Evolutionary conservation across 2,797 vertebrate species (phyloP), one percentile per base, ranked within the genome.

Genomic region (Octomys mimax): DNA sequence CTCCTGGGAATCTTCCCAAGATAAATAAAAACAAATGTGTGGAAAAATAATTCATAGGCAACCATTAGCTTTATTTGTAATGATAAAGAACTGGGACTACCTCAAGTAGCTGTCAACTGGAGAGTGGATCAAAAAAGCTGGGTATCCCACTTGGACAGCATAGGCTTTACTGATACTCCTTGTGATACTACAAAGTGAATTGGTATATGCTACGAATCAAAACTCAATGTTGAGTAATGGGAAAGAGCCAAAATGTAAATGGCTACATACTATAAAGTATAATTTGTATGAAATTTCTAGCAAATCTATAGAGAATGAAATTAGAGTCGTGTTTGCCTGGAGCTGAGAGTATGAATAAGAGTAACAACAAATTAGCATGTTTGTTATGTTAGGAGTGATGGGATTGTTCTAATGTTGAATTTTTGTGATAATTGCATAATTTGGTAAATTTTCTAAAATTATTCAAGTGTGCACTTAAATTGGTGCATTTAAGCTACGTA

Each of bases 331-430:
- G 0, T 1, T 13, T 16, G 14, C 33, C n/a, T 81, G 28, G 10
- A 4, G 0, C 11, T 49, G 0, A 21, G 4, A 2, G 0, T 87
- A 2, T 46, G 33, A 79, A 62, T 6, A 31, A 6, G 21, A 84
- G 2, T 52, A 39, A 70, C 3, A 54, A 1, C 6, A 68, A 18
- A 31, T 18, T 12, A 3, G 4, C 62, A 42, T 19, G 22, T 66
- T 10, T 12, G 1, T 64, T 85, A 9, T 75, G 31, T 28, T 24
- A 2, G 6, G 13, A 1, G 2, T 19, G 4, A 82, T 61, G 4
- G n/a, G 59, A 78, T 21, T 49, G 1, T 52, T 61, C 52, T 59
- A 52, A 28, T 59, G 33, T 52, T 73, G 57, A 8, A n/a, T 79
- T 87, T 61, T 28, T 6, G 14, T 3, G 11, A 28, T 28, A 13